Base-by-base conservation (phyloP, 2,888 invertebrate species). In the Xiphydria camelus region DNA sequence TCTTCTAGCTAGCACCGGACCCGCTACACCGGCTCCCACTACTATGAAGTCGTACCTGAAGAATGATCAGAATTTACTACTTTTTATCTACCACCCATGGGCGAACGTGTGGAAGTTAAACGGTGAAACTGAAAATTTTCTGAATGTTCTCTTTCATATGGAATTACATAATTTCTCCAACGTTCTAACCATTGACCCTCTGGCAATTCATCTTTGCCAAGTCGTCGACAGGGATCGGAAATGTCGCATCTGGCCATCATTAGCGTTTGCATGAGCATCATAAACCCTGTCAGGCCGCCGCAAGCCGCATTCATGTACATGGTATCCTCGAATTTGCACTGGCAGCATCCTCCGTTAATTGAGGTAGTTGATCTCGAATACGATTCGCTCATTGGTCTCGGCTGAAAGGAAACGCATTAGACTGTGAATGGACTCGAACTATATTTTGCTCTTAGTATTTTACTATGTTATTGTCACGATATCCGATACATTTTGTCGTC, bases 1-100 rank as follows among this genome's bases (percentile, higher is more conserved):
- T 33, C 80, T 62, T 44, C 74, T 70, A 1, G 80, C 80, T 6
- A 81, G 57, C 15, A 80, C 76, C 4, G 79, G 73, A 4, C 80
- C 81, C 3, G 79, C 70, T 1, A 77, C 68, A 7, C 79, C 79
- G 6, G 75, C 77, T 1, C 78, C 79, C 4, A 79, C 70, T 21
- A 79, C 59, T 43, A 78, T 72, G 44, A 78, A 78, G 55, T 79
- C 79, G 52, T 64, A 79, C 68, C 75, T 75, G 41, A 3, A n/a
- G 14, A 26, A 20, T 1, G 21, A 34, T 26, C n/a, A 35, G 14
- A 39, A 23, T 23, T 39, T 10, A 31, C 15, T 12, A 6, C 6
- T 3, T 10, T 10, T 18, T n/a, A 20, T 23, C 2, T 6, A 12
- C 15, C 29, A 5, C 4, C 29, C n/a, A n/a, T n/a, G n/a, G n/a